These are phyloP conservation scores for Ganaspis brasiliensis DNA, from an alignment of 2,888 invertebrate species.

Conservation along the genomic window DNA sequence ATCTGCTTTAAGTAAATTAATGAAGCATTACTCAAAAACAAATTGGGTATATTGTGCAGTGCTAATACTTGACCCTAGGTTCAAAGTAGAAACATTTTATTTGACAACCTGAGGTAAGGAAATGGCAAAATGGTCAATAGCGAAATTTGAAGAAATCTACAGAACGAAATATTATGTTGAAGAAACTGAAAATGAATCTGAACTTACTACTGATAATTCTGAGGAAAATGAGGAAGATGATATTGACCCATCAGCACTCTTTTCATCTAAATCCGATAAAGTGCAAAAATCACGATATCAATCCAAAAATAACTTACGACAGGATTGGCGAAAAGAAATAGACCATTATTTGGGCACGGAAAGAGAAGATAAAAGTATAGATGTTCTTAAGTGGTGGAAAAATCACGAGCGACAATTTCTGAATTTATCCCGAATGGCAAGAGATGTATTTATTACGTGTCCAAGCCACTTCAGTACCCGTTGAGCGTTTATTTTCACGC, in stretches of 20 bases:
- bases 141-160: background rate
- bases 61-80: background rate
- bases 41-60: background rate
- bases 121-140: slow-evolving; percentile 17
- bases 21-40: background rate
- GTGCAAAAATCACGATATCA: background rate
- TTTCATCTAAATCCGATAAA: background rate
- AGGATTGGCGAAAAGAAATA: slow-evolving; percentile 1
- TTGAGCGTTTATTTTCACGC: background rate
- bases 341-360: background rate
- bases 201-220: background rate
- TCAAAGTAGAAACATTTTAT: background rate
- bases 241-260: background rate
- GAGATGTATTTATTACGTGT: background rate
- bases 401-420: background rate
- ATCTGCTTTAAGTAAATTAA: background rate
- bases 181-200: background rate
- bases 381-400: background rate
- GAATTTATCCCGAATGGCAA: background rate
- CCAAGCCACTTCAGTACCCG: background rate
- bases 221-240: background rate
- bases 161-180: background rate
- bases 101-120: background rate
- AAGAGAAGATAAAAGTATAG: background rate
- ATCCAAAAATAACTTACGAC: background rate